phyloP scores from a whole-genome alignment of 2,888 invertebrate species.

The Mimumesa dahlbomi region DNA sequence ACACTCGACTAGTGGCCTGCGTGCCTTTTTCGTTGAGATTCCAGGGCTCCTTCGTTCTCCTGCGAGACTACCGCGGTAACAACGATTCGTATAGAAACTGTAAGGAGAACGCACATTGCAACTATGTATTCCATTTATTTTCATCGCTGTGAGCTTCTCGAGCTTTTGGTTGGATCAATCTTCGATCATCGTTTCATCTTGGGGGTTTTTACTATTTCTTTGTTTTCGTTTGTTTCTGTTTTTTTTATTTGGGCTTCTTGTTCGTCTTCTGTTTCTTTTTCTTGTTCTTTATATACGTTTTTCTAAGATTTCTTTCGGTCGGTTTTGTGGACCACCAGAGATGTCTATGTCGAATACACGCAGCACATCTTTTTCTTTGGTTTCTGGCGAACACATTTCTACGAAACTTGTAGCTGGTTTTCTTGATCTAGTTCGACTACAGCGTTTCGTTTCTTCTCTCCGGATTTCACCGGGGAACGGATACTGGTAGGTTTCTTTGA shows the following conservation, averaged over 20 bases:
- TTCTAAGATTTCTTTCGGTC: no score
- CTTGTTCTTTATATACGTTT: no score
- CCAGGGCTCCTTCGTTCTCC: conserved; percentile 38
- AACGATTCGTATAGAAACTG: conserved; percentile 13
- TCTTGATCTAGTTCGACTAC: no score
- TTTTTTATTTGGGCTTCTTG: neutral
- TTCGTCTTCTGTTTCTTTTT: neutral
- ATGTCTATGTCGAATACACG: no score
- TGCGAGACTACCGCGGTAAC: conserved; percentile 9
- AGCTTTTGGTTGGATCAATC: neutral
- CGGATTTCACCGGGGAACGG: no score
- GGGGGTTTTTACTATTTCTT: neutral
- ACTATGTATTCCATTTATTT: no score
- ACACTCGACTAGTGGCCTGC: conserved; percentile 62
- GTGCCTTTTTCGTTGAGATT: conserved; percentile 66
- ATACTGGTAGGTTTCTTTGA: no score
- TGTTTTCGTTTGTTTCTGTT: neutral
- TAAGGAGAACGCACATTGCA: neutral
- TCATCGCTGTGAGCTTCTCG: neutral
- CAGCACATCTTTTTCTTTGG: no score
- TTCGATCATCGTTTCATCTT: neutral
- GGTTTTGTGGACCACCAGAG: no score
- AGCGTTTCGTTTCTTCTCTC: no score
- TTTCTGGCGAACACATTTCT: no score
- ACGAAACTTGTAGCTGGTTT: no score